Evolutionary conservation across 2,888 invertebrate species (phyloP).

Genomic region (Mystacides longicornis): DNA sequence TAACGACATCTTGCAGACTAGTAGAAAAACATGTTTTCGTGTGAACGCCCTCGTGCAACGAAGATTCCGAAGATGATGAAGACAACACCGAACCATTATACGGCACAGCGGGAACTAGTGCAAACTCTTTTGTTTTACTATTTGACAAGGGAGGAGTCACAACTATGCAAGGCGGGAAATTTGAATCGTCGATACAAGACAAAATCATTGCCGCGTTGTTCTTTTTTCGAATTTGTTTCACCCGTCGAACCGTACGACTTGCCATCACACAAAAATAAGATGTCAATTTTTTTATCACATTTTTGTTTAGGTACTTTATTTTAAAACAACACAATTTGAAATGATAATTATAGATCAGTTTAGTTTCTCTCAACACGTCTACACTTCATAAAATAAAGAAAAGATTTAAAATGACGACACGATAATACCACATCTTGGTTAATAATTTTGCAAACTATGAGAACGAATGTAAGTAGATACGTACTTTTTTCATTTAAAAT

Average conservation of each 20-base stretch:
- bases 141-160: slow-evolving; percentile 36
- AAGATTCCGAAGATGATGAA: slow-evolving; percentile 14
- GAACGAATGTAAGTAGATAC: too few relatives aligned
- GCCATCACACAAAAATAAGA: slow-evolving; percentile 48
- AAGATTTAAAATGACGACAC: neutral
- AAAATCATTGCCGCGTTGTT: slow-evolving; percentile 30
- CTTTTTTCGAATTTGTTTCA: slow-evolving; percentile 56
- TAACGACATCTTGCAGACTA: slow-evolving; percentile 1
- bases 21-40: slow-evolving; percentile 23
- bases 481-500: too few relatives aligned
- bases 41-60: slow-evolving; percentile 22
- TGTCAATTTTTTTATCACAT: neutral
- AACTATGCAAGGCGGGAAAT: slow-evolving; percentile 34
- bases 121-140: slow-evolving; percentile 15
- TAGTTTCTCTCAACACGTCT: neutral
- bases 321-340: too few relatives aligned
- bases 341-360: neutral
- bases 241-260: slow-evolving; percentile 62
- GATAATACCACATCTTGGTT: too few relatives aligned
- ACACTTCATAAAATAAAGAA: neutral
- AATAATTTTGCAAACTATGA: neutral
- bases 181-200: slow-evolving; percentile 28
- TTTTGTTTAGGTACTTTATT: neutral
- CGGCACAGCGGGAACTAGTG: slow-evolving; percentile 7
- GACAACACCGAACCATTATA: neutral